Evolutionary conservation across 2,888 invertebrate species (phyloP).

Genomic region (Dinocampus coccinellae): DNA sequence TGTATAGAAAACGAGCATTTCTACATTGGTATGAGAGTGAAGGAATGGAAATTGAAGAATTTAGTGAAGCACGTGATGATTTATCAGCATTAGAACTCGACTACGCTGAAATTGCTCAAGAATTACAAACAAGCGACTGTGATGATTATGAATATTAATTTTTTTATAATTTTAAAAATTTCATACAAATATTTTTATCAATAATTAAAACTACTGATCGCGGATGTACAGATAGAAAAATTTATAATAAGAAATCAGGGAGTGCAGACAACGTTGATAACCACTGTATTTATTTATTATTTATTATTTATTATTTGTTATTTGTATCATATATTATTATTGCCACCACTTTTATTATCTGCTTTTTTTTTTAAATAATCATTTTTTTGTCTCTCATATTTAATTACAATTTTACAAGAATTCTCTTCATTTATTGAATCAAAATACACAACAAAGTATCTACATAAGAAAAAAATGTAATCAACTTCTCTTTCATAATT

Average conservation of each 20-base stretch:
- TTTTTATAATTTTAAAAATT: conserved; percentile 3
- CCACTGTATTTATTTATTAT: too few relatives aligned
- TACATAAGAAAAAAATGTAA: not conserved
- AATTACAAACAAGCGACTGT: not conserved
- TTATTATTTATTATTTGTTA: conserved; percentile 13
- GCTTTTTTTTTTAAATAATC: not conserved
- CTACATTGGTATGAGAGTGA: conserved; percentile 72
- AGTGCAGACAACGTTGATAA: too few relatives aligned
- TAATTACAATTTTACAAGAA: not conserved
- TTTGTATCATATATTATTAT: conserved; percentile 15
- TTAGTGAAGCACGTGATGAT: conserved; percentile 68
- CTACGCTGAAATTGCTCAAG: conserved; percentile 64
- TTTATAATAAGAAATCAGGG: too few relatives aligned
- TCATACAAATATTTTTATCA: too few relatives aligned
- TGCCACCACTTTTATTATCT: not conserved
- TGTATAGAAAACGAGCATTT: conserved; percentile 76
- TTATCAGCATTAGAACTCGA: conserved; percentile 68
- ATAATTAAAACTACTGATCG: too few relatives aligned
- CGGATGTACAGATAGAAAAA: too few relatives aligned
- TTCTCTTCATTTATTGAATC: too few relatives aligned
- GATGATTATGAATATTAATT: conserved; percentile 32
- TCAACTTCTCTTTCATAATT: not conserved
- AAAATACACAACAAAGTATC: not conserved
- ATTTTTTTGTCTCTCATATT: not conserved
- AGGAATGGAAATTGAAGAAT: conserved; percentile 72